These are phyloP conservation scores for Scomber colias DNA, from an alignment of 2,113 vertebrate genomes.

Conservation along the genomic window DNA sequence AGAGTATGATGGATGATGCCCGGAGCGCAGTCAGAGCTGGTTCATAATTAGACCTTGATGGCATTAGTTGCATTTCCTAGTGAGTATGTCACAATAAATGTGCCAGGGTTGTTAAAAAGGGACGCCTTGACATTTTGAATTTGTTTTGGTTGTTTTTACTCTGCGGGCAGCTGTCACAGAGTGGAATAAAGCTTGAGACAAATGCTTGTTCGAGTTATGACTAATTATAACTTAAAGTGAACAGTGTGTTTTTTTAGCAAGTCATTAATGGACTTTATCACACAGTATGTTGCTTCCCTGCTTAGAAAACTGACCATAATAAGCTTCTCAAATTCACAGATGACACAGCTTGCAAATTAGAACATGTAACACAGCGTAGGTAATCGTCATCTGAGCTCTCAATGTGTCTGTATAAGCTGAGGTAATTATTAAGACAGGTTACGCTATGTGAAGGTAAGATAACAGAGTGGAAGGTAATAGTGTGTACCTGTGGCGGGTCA, in stretches of 20 bases:
- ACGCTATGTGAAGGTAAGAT: constrained; percentile 72
- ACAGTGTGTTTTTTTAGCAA: not conserved
- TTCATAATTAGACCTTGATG: constrained; percentile 76
- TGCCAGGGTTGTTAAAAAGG: constrained; percentile 63
- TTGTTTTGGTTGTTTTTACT: constrained; percentile 36
- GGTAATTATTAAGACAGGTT: constrained; percentile 77
- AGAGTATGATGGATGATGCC: constrained; percentile 72
- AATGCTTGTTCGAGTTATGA: constrained; percentile 9
- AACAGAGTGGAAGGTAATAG: constrained; percentile 75
- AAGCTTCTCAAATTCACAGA: not conserved
- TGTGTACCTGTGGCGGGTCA: constrained; percentile 68
- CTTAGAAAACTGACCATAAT: not conserved
- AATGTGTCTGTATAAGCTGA: constrained; percentile 63
- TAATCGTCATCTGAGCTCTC: constrained; percentile 52
- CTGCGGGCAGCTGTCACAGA: constrained; percentile 21
- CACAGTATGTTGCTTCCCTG: not conserved
- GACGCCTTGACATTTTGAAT: constrained; percentile 53
- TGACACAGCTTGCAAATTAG: not conserved
- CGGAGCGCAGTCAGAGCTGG: constrained; percentile 60
- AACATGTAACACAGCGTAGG: constrained; percentile 2
- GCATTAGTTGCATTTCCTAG: constrained; percentile 68
- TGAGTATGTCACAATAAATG: constrained; percentile 69
- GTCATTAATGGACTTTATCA: not conserved
- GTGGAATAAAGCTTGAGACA: constrained; percentile 1
- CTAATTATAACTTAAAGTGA: not conserved